These are phyloP conservation scores for Rhynchotus rufescens DNA, from an alignment of 2,797 vertebrate species.

Conservation along the genomic window DNA sequence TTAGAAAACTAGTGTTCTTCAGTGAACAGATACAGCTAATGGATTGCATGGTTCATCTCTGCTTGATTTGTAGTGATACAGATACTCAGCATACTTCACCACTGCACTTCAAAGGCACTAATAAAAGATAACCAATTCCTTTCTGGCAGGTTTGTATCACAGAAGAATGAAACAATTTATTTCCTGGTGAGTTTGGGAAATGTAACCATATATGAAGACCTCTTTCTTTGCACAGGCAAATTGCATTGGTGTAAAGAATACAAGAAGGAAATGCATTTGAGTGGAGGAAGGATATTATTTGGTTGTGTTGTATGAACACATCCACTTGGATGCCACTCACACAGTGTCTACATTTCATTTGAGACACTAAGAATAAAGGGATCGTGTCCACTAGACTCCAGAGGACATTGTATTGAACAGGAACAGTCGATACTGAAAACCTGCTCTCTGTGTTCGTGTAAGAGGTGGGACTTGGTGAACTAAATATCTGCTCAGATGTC, in stretches of 20 bases:
- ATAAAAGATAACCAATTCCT: background rate
- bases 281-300: background rate
- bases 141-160: background rate
- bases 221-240: background rate
- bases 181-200: background rate
- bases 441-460: fast-evolving
- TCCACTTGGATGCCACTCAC: background rate
- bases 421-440: background rate
- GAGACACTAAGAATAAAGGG: background rate
- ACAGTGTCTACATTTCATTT: background rate
- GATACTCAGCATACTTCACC: background rate
- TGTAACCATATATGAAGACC: background rate
- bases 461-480: fast-evolving
- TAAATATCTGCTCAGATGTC: background rate
- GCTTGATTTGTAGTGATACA: background rate
- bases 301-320: background rate
- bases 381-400: background rate
- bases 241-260: background rate
- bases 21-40: background rate
- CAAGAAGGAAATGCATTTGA: background rate
- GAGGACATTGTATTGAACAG: background rate
- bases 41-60: background rate
- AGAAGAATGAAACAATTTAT: background rate
- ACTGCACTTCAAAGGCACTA: background rate
- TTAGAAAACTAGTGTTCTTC: background rate